phyloP scores from a whole-genome alignment of 2,888 invertebrate genomes.

The Catonia carolina region DNA sequence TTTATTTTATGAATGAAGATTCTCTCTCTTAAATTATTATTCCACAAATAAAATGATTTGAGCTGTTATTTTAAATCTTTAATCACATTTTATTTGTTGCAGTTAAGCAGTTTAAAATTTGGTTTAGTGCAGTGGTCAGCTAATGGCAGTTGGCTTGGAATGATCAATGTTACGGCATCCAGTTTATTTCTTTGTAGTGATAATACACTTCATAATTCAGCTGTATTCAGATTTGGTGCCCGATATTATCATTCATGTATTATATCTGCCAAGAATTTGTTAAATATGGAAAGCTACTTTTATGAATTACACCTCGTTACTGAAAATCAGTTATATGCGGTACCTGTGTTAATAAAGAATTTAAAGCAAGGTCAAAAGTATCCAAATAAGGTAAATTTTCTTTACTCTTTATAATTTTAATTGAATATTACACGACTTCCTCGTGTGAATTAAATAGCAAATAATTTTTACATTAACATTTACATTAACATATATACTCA shows the following conservation, averaged over 20 bases:
- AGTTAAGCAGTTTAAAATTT: constrained; percentile 44
- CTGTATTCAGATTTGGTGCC: constrained; percentile 43
- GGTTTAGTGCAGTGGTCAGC: constrained; percentile 31
- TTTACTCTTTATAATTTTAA: constrained; percentile 11
- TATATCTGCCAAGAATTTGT: constrained; percentile 41
- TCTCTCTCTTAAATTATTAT: too few species aligned
- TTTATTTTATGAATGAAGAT: too few species aligned
- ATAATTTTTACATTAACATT: too few species aligned
- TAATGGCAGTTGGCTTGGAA: constrained; percentile 25
- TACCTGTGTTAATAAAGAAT: constrained; percentile 52
- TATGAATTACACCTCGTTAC: constrained; percentile 50
- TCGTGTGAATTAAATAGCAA: too few species aligned
- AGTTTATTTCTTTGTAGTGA: constrained; percentile 38
- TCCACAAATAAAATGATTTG: too few species aligned
- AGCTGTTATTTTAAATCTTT: too few species aligned
- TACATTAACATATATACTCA: too few species aligned
- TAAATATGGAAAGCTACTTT: constrained; percentile 44
- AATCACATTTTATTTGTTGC: constrained; percentile 30
- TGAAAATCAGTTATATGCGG: constrained; percentile 45
- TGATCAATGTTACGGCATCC: background rate
- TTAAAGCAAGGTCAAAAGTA: constrained; percentile 42
- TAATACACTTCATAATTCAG: constrained; percentile 31
- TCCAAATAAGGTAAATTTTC: constrained; percentile 39
- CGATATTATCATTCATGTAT: constrained; percentile 41
- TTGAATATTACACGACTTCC: constrained; percentile 13